Base-by-base conservation (phyloP, 2,888 invertebrate species). In the Celastrina argiolus region DNA sequence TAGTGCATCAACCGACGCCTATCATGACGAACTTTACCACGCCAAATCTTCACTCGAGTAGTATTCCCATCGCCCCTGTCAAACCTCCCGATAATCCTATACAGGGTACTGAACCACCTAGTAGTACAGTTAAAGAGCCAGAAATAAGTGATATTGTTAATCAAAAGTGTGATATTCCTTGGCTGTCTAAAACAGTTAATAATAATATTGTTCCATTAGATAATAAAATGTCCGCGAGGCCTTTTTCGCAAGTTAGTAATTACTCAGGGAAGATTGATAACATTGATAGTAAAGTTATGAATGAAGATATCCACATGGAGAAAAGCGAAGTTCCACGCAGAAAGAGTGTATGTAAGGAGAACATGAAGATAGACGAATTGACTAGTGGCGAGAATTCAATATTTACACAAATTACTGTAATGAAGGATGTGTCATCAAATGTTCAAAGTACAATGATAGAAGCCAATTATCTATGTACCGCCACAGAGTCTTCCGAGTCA, bases 41-140 rank as follows among this genome's bases (percentile, higher is more conserved):
- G 12, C 87, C 87, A 75, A 73, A 83, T 26, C 70, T 87, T 64
- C 87, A 88, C 71, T 73, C 88, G 69, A 90, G 85, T 82, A 90
- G 88, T 86, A 88, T 89, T 75, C 89, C 90, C 28, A 86, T 90
- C 68, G 84, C 88, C 18, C 88, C 89, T 3, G 88, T 88, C 7
- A 90, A 90, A 76, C 90, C 89, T 14, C 88, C 90, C 2, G 91
- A 91, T 68, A 90, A 89, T 72, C 90, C 89, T 0, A 88, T 90
- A 59, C 90, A 90, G 73, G 90, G 89, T 10, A 88, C 88, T 1
- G 90, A 91, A 22, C 90, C 90, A 68, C 90, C 89, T 7, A 89
- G 89, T 73, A 89, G 89, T 73, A 91, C 88, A 68, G 88, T 89
- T 6, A 87, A 84, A 71, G 90, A 88, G 78, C 76, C 81, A 41